phyloP scores from a whole-genome alignment of 2,113 vertebrate species.

The Hassar affinis region DNA sequence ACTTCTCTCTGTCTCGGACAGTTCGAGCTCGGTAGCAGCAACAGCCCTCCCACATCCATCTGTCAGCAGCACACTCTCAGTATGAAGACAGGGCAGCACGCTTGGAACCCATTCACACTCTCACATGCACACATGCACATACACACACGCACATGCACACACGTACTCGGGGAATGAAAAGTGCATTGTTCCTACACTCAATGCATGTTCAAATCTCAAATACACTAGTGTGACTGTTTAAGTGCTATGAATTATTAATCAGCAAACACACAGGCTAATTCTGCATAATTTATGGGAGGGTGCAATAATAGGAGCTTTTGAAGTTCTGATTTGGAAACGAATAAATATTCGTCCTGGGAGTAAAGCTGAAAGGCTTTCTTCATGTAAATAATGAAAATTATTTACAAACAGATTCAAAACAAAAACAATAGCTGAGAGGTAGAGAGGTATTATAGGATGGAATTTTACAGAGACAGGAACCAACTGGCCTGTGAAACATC shows the following conservation, averaged over 20 bases:
- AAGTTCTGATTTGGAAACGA: slow-evolving; percentile 45
- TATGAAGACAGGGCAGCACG: slow-evolving; percentile 52
- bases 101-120: slow-evolving; percentile 50
- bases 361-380: slow-evolving; percentile 17
- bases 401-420: background rate
- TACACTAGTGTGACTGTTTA: slow-evolving; percentile 67
- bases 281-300: slow-evolving; percentile 63
- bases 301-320: slow-evolving; percentile 52
- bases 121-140: slow-evolving; percentile 46
- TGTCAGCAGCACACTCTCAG: slow-evolving; percentile 70
- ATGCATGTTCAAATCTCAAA: slow-evolving; percentile 41
- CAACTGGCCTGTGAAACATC: slow-evolving; percentile 37
- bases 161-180: slow-evolving; percentile 20
- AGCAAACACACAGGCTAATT: slow-evolving; percentile 71
- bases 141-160: slow-evolving; percentile 20
- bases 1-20: slow-evolving; percentile 56
- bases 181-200: slow-evolving; percentile 38
- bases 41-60: slow-evolving; percentile 75
- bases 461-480: slow-evolving; percentile 16
- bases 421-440: slow-evolving; percentile 30
- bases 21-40: slow-evolving; percentile 70
- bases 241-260: slow-evolving; percentile 75
- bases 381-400: slow-evolving; percentile 38
- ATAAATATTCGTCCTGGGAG: slow-evolving; percentile 36
- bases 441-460: background rate